Evolutionary conservation across 1,140 invertebrate genomes (phyloP).

Genomic region (Ladona fulva): DNA sequence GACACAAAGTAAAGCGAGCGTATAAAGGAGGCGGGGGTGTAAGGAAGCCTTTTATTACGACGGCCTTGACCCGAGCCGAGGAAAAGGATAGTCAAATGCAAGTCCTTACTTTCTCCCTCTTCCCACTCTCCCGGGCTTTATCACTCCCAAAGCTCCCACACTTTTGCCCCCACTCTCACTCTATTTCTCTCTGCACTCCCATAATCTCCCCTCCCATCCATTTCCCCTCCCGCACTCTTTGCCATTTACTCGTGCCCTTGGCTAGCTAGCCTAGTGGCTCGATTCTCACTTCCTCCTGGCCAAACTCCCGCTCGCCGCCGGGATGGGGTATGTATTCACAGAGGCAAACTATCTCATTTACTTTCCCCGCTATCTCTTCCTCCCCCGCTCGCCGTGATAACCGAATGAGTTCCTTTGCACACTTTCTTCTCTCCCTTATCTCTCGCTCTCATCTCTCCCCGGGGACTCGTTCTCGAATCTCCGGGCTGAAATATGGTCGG

Average conservation of each 20-base stretch:
- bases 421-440: too few relatives aligned
- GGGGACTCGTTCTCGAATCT: too few relatives aligned
- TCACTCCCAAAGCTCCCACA: not conserved
- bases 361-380: not conserved
- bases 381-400: not conserved
- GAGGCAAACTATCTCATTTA: too few relatives aligned
- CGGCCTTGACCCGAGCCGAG: not conserved
- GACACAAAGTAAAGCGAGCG: too few relatives aligned
- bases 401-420: too few relatives aligned
- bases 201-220: not conserved
- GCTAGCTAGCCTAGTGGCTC: not conserved
- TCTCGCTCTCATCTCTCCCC: too few relatives aligned
- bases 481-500: too few relatives aligned
- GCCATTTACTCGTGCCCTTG: not conserved
- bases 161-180: not conserved
- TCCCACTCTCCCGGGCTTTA: not conserved
- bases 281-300: too few relatives aligned
- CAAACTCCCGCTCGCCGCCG: too few relatives aligned
- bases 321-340: too few relatives aligned
- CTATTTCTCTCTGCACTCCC: not conserved
- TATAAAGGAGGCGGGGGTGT: not conserved
- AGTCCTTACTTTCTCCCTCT: slow-evolving; percentile 12
- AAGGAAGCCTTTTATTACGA: not conserved
- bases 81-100: slow-evolving; percentile 9
- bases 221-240: not conserved